Evolutionary conservation across 2,888 invertebrate genomes (phyloP), one percentile per base, ranked within the genome.

Genomic region (Caenorhabditis doughertyi): DNA sequence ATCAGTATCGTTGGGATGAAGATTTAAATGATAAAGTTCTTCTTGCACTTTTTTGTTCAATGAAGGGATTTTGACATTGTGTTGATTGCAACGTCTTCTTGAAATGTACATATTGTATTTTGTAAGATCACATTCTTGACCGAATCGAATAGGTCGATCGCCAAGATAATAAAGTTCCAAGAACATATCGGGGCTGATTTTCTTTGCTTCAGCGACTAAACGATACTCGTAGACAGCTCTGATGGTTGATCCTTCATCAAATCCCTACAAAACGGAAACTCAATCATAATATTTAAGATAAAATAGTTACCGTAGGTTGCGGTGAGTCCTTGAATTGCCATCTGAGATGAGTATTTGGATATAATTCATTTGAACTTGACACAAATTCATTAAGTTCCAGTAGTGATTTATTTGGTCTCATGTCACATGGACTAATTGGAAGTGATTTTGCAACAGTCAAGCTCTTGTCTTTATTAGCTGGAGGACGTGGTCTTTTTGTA

Each of bases 1-100:
- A 39, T 60, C 42, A 9, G 18, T 1, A 5, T 60, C 60, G 21
- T 29, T 18, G 27, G 32, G 18, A 4, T 29, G 8, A n/a, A 65
- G 21, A 13, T 35, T 16, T 32, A 65, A 11, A 23, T 18, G 4
- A 32, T 27, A 65, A 1, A 65, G 35, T 18, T 51, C 23, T 7
- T 1, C 9, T 1, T 18, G n/a, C n/a, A 39, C 39, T 39, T 39
- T 39, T 16, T 8, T 4, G 13, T 13, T 39, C 39, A 5, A n/a
- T n/a, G n/a, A n/a, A n/a, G 27, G 11, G 4, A 32, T 5, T 27
- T 27, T 11, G 21, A 65, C 65, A n/a, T 16, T 49, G n/a, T 3
- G 1, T 3, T 21, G 1, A n/a, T 65, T 51, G 29, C 65, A 65
- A 3, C 51, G 65, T 47, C 65, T 47, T 65, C 65, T 21, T 4